Percentiles rank a stretch among this genome's conserved stretches.
Evolutionary conservation across 2,113 vertebrate species (phyloP).

Genomic region (Aptenodytes patagonicus): DNA sequence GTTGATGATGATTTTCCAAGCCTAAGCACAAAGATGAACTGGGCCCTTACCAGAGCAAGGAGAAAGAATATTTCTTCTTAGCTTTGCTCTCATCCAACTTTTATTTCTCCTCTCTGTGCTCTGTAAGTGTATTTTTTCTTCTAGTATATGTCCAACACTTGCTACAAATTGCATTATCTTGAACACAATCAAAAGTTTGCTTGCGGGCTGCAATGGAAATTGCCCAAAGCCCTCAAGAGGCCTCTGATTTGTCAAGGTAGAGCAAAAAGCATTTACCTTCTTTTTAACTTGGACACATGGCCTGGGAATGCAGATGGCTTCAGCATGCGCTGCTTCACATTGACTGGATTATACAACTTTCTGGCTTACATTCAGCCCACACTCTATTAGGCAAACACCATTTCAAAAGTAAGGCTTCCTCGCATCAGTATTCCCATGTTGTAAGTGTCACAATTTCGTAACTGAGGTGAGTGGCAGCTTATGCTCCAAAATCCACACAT

Average conservation of each 20-base stretch:
- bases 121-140: neutral
- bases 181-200: neutral
- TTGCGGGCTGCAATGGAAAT: neutral
- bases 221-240: neutral
- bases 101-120: neutral
- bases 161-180: neutral
- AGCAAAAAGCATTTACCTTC: neutral
- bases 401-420: neutral
- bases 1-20: neutral
- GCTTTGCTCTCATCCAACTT: neutral
- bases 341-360: neutral
- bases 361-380: neutral
- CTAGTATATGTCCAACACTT: neutral
- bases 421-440: fast-evolving
- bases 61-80: neutral
- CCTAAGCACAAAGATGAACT: neutral
- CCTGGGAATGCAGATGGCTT: neutral
- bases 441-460: neutral
- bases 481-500: neutral
- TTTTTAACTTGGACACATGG: neutral
- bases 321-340: neutral
- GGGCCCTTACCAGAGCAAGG: neutral
- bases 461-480: neutral
- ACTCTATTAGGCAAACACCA: neutral
- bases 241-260: neutral